A percentile compares a stretch with the other conserved stretches of the same genome.
Evolutionary conservation across 1,140 invertebrate genomes (phyloP).

Genomic region (Drosophila grimshawi): DNA sequence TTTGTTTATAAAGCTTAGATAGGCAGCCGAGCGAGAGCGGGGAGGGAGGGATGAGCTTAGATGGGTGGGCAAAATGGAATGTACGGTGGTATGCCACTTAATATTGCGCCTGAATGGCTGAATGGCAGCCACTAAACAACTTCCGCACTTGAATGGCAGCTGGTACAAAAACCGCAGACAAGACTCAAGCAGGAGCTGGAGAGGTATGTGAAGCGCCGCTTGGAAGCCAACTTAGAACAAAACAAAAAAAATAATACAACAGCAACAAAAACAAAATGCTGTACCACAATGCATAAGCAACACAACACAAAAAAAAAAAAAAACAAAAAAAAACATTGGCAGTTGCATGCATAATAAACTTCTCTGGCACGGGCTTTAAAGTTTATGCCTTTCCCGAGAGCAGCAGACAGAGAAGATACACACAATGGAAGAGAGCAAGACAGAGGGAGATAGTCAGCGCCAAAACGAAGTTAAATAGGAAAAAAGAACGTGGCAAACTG

Average conservation of each 20-base stretch:
- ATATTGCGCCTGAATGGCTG: conserved; percentile 49
- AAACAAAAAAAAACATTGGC: conserved; percentile 23
- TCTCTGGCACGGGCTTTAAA: conserved; percentile 41
- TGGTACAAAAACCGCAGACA: conserved; percentile 42
- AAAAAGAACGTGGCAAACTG: neutral
- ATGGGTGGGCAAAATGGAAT: neutral
- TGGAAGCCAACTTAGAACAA: conserved; percentile 57
- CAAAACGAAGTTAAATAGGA: conserved; percentile 15
- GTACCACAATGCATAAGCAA: conserved; percentile 44
- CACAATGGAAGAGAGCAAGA: neutral
- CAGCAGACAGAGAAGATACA: neutral
- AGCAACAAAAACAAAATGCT: conserved; percentile 40
- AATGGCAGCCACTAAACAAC: conserved; percentile 58
- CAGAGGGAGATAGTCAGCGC: conserved; percentile 12
- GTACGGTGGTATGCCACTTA: conserved; percentile 39
- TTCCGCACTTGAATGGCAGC: conserved; percentile 60
- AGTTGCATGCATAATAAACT: conserved; percentile 63
- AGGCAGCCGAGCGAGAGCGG: neutral
- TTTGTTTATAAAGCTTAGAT: neutral
- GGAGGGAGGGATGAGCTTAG: neutral
- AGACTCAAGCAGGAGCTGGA: neutral
- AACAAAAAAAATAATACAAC: conserved; percentile 18
- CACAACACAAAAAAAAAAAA: conserved; percentile 27
- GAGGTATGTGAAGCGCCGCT: conserved; percentile 34
- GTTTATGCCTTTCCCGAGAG: neutral